Base-by-base conservation (phyloP, 1,140 invertebrate genomes). In the Drosophila pruinosa region DNA sequence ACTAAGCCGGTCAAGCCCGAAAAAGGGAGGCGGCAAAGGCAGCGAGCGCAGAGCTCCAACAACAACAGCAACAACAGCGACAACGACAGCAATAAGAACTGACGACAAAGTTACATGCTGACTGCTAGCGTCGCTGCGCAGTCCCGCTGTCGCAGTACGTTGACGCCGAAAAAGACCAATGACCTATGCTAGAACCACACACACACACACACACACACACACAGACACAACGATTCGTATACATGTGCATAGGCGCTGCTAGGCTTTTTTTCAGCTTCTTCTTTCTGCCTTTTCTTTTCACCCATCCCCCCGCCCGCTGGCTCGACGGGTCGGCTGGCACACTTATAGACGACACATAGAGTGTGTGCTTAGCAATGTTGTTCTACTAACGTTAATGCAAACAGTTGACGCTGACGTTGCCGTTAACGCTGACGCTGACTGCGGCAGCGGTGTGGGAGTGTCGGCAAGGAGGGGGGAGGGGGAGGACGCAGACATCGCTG, bases 101-200 rank as follows among this genome's bases (percentile, higher is more conserved):
- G 81, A 88, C 82, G 82, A 88, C 82, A 88, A 88, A 86, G 82
- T 88, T 81, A 85, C 81, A 86, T 67, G 72, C 54, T 56, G 50
- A 45, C 80, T 57, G 81, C 39, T 43, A 24, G 48, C 68, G 64
- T 57, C 57, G 80, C 63, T 43, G 68, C 48, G n/a, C n/a, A n/a
- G n/a, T n/a, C n/a, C n/a, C 58, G 45, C 24, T 76, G 78, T 81
- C 80, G 86, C 75, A 85, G 86, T 89, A 90, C 89, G 89, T 90
- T 90, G 89, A 90, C 89, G 89, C 89, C 89, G 89, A 90, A 90
- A 90, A 90, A 90, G 89, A 90, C 89, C 89, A 90, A 90, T 90
- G 89, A 90, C 89, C 89, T 90, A 90, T 90, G 89, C 75, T 78
- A 68, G 72, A 68, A 68, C 59, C 41, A 63, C 31, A 63, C 67